Evolutionary conservation across 2,797 vertebrate species (phyloP).

Genomic region (Halcyon smyrnensis): DNA sequence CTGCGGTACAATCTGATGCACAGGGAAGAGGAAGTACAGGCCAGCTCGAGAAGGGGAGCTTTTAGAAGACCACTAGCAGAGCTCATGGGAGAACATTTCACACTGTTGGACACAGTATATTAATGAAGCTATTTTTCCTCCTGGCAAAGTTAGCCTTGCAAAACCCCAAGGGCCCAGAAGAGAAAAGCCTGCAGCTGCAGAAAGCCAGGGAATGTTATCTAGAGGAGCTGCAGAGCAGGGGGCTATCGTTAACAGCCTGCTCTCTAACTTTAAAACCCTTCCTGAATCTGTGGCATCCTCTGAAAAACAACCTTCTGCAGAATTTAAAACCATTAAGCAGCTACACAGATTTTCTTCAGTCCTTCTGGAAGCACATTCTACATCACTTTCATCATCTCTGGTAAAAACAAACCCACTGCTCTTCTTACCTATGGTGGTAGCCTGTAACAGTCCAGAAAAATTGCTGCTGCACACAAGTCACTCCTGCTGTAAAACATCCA

Average conservation of each 20-base stretch:
- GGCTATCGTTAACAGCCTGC: fast-evolving
- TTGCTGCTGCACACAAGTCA: neutral
- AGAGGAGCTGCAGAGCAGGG: neutral
- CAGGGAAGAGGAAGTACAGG: neutral
- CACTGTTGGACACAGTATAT: neutral
- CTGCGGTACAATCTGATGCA: neutral
- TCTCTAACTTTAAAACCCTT: neutral
- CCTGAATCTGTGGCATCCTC: neutral
- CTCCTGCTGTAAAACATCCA: neutral
- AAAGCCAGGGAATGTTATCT: neutral
- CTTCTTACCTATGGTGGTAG: neutral
- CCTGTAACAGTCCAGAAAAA: neutral
- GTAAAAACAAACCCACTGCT: neutral
- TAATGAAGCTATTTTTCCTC: neutral
- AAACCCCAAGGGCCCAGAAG: neutral
- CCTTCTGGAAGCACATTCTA: neutral
- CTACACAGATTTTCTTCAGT: neutral
- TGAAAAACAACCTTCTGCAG: neutral
- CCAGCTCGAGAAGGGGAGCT: neutral
- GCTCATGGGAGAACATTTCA: neutral
- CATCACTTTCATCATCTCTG: neutral
- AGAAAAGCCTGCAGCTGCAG: neutral
- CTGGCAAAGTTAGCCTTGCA: neutral
- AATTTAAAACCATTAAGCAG: neutral
- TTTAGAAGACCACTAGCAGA: neutral